phyloP scores from a whole-genome alignment of 2,797 vertebrate genomes.

The Lophius americanus region DNA sequence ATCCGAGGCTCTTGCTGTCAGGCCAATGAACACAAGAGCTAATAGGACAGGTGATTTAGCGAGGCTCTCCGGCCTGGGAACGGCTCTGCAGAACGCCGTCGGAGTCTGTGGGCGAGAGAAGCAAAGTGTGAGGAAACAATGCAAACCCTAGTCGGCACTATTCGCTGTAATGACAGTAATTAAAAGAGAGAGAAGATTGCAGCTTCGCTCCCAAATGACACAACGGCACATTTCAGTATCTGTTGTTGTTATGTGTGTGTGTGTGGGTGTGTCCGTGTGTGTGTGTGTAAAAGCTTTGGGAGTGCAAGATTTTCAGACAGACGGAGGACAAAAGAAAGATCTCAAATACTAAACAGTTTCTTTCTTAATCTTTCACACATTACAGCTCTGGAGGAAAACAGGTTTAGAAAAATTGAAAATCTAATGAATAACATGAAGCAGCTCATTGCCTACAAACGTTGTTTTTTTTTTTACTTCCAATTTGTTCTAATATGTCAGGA shows the following conservation, averaged over 20 bases:
- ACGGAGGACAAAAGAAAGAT: constrained; percentile 27
- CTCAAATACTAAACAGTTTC: constrained; percentile 26
- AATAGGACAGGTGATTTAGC: constrained; percentile 49
- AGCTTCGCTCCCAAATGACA: constrained; percentile 49
- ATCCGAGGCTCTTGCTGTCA: constrained; percentile 44
- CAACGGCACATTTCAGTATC: constrained; percentile 29
- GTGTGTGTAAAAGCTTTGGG: constrained; percentile 33
- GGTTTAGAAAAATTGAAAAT: constrained; percentile 18
- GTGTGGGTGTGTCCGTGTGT: constrained; percentile 6
- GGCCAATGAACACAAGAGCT: constrained; percentile 30
- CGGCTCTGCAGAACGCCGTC: constrained; percentile 32
- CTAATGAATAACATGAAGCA: constrained; percentile 23
- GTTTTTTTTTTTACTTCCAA: constrained; percentile 10
- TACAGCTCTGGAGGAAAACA: constrained; percentile 1
- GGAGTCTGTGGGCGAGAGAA: constrained; percentile 32
- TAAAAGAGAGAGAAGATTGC: constrained; percentile 65
- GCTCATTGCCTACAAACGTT: constrained; percentile 22
- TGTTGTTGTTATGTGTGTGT: not conserved
- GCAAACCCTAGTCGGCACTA: constrained; percentile 49
- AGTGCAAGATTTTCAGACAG: constrained; percentile 43
- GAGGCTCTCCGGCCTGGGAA: constrained; percentile 46
- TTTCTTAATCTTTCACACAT: constrained; percentile 26
- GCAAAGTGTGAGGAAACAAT: constrained; percentile 47
- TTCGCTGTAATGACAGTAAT: constrained; percentile 71
- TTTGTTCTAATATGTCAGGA: constrained; percentile 19